Evolutionary conservation across 2,888 invertebrate species (phyloP).

Genomic region (Scaeva pyrastri): DNA sequence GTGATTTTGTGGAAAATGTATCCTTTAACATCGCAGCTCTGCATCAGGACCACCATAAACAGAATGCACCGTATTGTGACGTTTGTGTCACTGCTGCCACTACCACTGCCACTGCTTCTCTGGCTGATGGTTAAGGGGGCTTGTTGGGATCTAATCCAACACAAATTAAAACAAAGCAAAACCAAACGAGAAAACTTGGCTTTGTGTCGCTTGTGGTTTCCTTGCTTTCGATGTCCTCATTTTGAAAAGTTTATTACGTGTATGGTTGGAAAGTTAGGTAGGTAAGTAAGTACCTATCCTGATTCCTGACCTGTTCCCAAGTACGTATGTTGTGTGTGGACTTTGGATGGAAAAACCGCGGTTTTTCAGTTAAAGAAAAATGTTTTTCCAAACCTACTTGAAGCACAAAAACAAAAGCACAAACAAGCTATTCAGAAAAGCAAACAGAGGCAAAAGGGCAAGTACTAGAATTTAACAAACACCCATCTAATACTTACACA

Average conservation of each 20-base stretch:
- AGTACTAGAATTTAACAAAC: no score
- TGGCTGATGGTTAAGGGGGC: not conserved
- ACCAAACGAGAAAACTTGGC: slow-evolving; percentile 28
- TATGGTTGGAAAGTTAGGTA: not conserved
- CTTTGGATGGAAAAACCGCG: not conserved
- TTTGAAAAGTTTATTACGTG: slow-evolving; percentile 20
- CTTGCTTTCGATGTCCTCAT: slow-evolving; percentile 42
- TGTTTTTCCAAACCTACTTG: not conserved
- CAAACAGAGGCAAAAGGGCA: no score
- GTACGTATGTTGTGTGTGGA: not conserved
- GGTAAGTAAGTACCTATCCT: no score
- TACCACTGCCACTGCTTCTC: not conserved
- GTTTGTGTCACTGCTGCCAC: not conserved
- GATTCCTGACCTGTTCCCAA: no score
- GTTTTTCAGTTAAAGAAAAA: not conserved
- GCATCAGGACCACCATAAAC: not conserved
- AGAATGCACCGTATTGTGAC: not conserved
- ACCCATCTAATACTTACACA: no score
- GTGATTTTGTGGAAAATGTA: slow-evolving; percentile 51
- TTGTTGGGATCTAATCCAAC: slow-evolving; percentile 33
- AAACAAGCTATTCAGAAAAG: no score
- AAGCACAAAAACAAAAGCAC: not conserved
- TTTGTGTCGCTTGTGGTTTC: slow-evolving; percentile 52
- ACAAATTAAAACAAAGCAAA: slow-evolving; percentile 61
- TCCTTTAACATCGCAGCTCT: slow-evolving; percentile 10